Evolutionary conservation across 2,797 vertebrate species (phyloP).

Genomic region (Phalloptychus januarius): DNA sequence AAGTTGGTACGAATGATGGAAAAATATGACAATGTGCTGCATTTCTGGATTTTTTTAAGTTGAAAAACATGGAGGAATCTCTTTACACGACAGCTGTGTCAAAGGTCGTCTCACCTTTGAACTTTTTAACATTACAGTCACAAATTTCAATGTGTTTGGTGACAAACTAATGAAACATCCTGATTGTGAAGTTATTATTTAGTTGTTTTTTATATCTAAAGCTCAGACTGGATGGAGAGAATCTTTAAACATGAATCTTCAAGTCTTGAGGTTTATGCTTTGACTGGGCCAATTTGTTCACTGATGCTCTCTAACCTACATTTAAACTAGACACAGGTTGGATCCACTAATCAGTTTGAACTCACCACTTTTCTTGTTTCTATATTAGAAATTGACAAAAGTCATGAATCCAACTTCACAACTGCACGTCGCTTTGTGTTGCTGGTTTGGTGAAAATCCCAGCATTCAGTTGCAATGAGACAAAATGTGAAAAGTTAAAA

Average conservation of each 20-base stretch:
- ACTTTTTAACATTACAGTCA: background rate
- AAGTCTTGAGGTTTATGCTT: background rate
- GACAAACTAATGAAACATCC: background rate
- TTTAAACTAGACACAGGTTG: background rate
- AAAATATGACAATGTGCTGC: background rate
- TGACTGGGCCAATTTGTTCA: background rate
- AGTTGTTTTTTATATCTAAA: too few relatives aligned
- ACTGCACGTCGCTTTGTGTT: background rate
- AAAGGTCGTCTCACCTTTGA: background rate
- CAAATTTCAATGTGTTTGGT: background rate
- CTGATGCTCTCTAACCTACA: background rate
- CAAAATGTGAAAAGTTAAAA: background rate
- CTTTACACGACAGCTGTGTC: background rate
- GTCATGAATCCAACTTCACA: background rate
- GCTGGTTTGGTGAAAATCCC: background rate
- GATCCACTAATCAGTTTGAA: background rate
- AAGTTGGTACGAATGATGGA: background rate
- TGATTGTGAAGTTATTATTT: background rate
- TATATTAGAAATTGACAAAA: background rate
- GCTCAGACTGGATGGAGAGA: too few relatives aligned
- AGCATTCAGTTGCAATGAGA: background rate
- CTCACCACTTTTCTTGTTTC: background rate
- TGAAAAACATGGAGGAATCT: background rate
- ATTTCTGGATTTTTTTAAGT: background rate
- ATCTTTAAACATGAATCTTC: too few relatives aligned